These are phyloP conservation scores for Varanus komodoensis DNA, from an alignment of 2,113 vertebrate species.

Conservation along the genomic window DNA sequence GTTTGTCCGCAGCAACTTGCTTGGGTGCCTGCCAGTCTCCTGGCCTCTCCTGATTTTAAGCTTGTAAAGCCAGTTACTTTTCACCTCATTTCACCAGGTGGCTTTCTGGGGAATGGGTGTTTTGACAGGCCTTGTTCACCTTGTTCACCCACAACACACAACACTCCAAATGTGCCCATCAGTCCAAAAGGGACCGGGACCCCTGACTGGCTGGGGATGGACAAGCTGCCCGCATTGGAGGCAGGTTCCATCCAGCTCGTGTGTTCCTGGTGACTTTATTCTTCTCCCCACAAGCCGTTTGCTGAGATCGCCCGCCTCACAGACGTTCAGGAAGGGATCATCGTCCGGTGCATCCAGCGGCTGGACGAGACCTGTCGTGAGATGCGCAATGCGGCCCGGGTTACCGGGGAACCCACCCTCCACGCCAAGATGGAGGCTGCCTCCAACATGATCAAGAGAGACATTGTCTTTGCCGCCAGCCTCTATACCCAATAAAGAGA, in stretches of 20 bases:
- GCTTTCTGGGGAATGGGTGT: too few species aligned
- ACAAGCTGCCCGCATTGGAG: not conserved
- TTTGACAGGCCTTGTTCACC: too few species aligned
- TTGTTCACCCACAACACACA: too few species aligned
- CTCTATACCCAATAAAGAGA: constrained; percentile 89
- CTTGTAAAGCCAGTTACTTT: too few species aligned
- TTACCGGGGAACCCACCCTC: constrained; percentile 90
- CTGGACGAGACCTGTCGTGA: constrained; percentile 92
- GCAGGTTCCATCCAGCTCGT: rapidly evolving
- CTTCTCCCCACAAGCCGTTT: constrained; percentile 80
- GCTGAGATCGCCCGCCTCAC: constrained; percentile 89
- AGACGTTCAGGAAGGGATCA: constrained; percentile 90
- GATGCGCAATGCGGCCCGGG: constrained; percentile 87
- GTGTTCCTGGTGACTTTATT: not conserved
- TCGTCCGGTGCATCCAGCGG: constrained; percentile 93
- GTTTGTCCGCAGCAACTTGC: too few species aligned
- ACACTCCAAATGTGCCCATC: too few species aligned
- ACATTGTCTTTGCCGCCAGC: constrained; percentile 94
- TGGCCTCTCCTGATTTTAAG: too few species aligned
- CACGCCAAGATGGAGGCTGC: constrained; percentile 93
- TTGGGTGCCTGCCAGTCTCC: too few species aligned
- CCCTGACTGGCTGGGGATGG: too few species aligned
- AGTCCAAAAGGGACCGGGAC: too few species aligned
- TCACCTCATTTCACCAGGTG: too few species aligned
- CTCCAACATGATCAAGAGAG: constrained; percentile 87